Evolutionary conservation across 1,140 invertebrate genomes (phyloP).

Genomic region (Pseudomyrmex sp.): DNA sequence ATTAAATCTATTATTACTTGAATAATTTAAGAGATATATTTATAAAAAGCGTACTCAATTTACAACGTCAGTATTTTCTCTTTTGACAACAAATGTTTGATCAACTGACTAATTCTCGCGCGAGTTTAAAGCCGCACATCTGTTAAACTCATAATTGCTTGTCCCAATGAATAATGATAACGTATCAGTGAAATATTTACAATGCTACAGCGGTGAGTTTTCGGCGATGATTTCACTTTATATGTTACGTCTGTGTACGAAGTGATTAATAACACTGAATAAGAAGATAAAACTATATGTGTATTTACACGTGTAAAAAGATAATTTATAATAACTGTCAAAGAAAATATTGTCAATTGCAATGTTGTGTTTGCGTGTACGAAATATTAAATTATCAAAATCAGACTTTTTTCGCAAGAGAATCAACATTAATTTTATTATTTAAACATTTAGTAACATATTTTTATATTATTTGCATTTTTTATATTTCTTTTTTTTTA

Average conservation of each 20-base stretch:
- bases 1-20: neutral
- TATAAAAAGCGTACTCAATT: neutral
- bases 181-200: conserved; percentile 4
- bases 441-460: neutral
- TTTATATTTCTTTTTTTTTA: neutral
- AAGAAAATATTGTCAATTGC: neutral
- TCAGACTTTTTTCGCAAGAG: neutral
- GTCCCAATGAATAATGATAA: conserved; percentile 21
- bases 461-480: neutral
- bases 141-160: conserved; percentile 30
- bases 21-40: neutral
- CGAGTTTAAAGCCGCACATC: conserved; percentile 33
- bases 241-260: neutral
- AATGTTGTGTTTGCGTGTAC: neutral
- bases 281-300: neutral
- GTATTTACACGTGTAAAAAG: neutral
- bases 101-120: conserved; percentile 16
- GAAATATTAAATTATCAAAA: conserved; percentile 1
- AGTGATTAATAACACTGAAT: conserved; percentile 4
- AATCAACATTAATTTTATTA: neutral
- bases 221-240: conserved; percentile 28
- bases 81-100: conserved; percentile 34
- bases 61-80: conserved; percentile 22
- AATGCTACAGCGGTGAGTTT: neutral
- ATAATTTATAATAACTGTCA: neutral